Evolutionary conservation across 2,797 vertebrate species (phyloP), one percentile per base, ranked within the genome.

Genomic region (Enteromius viviparus): DNA sequence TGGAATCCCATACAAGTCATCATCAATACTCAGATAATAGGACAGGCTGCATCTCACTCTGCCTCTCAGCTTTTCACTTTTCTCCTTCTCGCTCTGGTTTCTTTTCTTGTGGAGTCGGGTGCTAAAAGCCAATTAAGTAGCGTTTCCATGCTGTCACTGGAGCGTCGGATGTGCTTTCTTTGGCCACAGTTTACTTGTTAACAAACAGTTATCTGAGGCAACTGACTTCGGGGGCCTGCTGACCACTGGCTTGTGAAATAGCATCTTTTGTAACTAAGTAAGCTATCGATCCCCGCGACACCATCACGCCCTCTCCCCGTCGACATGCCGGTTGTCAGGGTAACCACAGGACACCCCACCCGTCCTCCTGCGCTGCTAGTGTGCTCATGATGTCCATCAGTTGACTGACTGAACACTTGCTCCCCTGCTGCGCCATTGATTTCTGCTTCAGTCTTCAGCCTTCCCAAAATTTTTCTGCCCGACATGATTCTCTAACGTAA

Each of bases 221-320:
- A 92, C 91, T 91, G 90, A 93, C 82, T 87, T 70, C 87, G 88
- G 92, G 92, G 90, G 89, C 86, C 89, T 88, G 87, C 94, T 95
- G 95, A 95, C 95, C 97, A 97, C 93, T 96, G 95, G 96, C 92
- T 96, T 98, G 96, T 98, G 97, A 99, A 98, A 98, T 97, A 94
- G 95, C 96, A 92, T 97, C 96, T 97, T 96, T 96, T 95, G 92
- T 94, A 95, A 94, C 96, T 96, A 97, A 97, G 96, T 95, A 92
- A 93, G 88, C 90, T 96, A 97, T 98, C 86, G 97, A 98, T 97
- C 95, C 93, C 90, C 95, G 93, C 89, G 87, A 87, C 95, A 95
- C 91, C 89, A 92, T 91, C 93, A 88, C 89, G 84, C 93, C 72
- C 86, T 80, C 79, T 85, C 84, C 64, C 84, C 65, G 76, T 80